Base-by-base conservation (phyloP, 2,888 invertebrate species). In the Baronia brevicornis region DNA sequence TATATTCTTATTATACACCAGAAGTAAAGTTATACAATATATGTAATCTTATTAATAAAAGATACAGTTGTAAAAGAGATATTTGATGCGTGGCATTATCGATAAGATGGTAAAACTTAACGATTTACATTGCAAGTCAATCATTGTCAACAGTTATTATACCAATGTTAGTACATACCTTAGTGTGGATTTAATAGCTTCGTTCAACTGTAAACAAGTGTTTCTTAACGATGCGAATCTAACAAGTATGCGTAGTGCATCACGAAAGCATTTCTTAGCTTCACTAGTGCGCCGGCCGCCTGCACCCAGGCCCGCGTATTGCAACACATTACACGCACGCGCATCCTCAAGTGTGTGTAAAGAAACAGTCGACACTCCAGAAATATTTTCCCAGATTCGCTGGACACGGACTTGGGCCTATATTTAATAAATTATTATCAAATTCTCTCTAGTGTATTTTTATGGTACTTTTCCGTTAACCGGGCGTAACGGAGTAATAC, bases 141-240 rank as follows among this genome's bases (percentile, higher is more conserved):
- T n/a, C n/a, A n/a, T n/a, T n/a, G n/a, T n/a, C n/a, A n/a, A n/a
- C n/a, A n/a, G n/a, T n/a, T n/a, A n/a, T n/a, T n/a, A n/a, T n/a
- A n/a, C n/a, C n/a, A n/a, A n/a, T n/a, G n/a, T n/a, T 5, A 14
- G 6, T 7, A 15, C 21, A 19, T 24, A 80, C 84, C 84, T 78
- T 28, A 82, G 48, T 3, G 82, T 84, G 7, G 64, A 58, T 28
- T 66, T 66, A 17, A 78, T 60, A 6, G 79, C 73, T 26, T 59
- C 67, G 39, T 80, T 75, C 17, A 84, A 45, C 19, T 77, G 43
- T 11, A 71, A 49, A 34, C 84, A 84, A 10, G 67, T 75, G 34
- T 73, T 75, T 28, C 79, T 64, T 39, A 84, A 64, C 1, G 86
- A 84, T 0, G 86, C 85, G 22, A 85, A 86, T 48, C 82, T 84